Evolutionary conservation across 2,797 vertebrate species (phyloP), one percentile per base, ranked within the genome.

Genomic region (Cetoscarus ocellatus): DNA sequence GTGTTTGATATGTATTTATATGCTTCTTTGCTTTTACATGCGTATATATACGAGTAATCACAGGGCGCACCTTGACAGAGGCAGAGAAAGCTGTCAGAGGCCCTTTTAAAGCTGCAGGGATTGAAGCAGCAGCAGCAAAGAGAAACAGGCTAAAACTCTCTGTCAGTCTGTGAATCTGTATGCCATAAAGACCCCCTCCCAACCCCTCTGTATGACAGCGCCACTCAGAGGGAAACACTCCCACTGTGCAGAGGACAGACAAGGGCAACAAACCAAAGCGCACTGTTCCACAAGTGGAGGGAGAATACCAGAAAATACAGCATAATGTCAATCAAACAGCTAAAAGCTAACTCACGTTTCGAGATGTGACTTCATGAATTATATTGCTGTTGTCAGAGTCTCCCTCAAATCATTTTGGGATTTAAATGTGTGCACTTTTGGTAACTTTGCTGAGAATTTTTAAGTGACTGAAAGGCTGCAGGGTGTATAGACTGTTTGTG

Each of bases 221-320:
- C 66, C 59, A 69, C 73, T 86, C 71, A 86, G 81, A 85, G 70
- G 58, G 51, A 70, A 40, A 64, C 71, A 58, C 73, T 84, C 80
- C 82, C 62, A 18, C 8, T 73, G 82, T 67, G 79, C 83, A 86
- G 74, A 88, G 89, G 91, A 91, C 86, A 69, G 75, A 64, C 86
- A 89, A 91, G 86, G 88, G 79, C 83, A 79, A 58, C 79, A 58
- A 51, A 60, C 60, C 40, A 12, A 65, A 88, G 82, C 56, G 35
- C 56, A 55, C 44, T 45, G 27, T 70, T 57, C 58, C 64, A 70
- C 61, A 49, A 84, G 42, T 11, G 27, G 54, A 67, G 77, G 78
- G 70, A 64, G 59, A 60, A 54, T 67, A 66, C 49, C 56, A 51
- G 15, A 55, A 75, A 84, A 47, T 76, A 83, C 47, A 71, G 60